phyloP scores from a whole-genome alignment of 2,888 invertebrate species.

The Himalopsyche kuldschensis region DNA sequence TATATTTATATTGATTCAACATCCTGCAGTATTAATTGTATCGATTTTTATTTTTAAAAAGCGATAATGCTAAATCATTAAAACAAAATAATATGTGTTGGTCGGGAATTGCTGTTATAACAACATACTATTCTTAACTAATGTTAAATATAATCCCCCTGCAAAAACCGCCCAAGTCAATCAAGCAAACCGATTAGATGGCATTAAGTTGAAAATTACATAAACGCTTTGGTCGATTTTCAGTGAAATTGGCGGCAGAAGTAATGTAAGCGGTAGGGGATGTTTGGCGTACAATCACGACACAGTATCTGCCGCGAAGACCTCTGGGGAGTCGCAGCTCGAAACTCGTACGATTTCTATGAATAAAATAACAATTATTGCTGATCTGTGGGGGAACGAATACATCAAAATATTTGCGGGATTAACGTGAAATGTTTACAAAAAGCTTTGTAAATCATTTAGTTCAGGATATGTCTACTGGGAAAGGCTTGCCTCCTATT shows the following conservation, averaged over 20 bases:
- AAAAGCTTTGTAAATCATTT: neutral
- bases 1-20: too few species aligned
- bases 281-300: neutral
- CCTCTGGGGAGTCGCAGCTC: constrained; percentile 19
- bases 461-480: neutral
- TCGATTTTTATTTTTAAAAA: too few species aligned
- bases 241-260: neutral
- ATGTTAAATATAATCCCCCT: too few species aligned
- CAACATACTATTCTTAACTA: too few species aligned
- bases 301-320: constrained; percentile 14
- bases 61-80: too few species aligned
- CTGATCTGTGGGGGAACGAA: constrained; percentile 7
- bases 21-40: too few species aligned
- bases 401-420: constrained; percentile 30
- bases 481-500: neutral
- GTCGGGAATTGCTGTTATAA: too few species aligned
- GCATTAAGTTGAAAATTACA: constrained; percentile 45
- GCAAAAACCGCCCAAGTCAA: constrained; percentile 36
- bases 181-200: constrained; percentile 50
- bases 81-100: too few species aligned
- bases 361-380: constrained; percentile 64
- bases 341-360: constrained; percentile 49
- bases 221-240: neutral
- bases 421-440: neutral
- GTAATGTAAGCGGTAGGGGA: neutral